A percentile compares a stretch with the other conserved stretches of the same genome.
Evolutionary conservation across 2,113 vertebrate genomes (phyloP).

Genomic region (Callipepla squamata): DNA sequence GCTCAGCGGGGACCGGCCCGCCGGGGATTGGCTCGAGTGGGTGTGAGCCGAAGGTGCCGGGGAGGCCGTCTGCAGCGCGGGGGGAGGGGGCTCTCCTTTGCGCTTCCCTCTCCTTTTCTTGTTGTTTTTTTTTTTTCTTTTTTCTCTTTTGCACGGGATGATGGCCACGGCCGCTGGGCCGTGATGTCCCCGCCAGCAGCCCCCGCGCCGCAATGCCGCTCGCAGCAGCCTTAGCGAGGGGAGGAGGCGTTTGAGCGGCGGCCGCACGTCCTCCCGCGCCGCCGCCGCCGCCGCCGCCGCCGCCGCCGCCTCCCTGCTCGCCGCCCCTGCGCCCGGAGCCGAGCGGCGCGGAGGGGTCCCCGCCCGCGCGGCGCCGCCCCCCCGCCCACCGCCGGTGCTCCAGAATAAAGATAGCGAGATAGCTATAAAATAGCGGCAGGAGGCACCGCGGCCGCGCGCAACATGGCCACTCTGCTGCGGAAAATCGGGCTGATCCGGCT

Average conservation of each 20-base stretch:
- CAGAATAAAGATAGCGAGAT: background rate
- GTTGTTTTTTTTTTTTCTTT: background rate
- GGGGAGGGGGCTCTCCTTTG: background rate
- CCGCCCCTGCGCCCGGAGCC: background rate
- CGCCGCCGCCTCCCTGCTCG: background rate
- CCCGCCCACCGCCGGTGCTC: background rate
- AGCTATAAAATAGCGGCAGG: no score
- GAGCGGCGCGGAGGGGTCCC: no score
- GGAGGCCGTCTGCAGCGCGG: background rate
- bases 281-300: background rate
- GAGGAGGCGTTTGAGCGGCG: constrained; percentile 29
- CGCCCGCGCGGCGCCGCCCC: no score
- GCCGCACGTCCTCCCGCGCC: background rate
- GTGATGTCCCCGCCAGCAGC: no score
- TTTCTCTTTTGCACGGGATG: background rate
- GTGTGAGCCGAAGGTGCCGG: background rate
- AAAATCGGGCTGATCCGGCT: constrained; percentile 97
- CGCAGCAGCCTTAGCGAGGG: background rate
- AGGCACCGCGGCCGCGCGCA: constrained; percentile 1
- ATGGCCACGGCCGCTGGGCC: background rate
- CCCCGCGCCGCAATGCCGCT: no score
- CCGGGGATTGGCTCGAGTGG: background rate
- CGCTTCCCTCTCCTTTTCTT: background rate
- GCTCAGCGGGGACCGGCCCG: background rate
- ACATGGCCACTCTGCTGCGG: constrained; percentile 96